Evolutionary conservation across 2,113 vertebrate genomes (phyloP), one percentile per base, ranked within the genome.

Genomic region (Aix galericulata): DNA sequence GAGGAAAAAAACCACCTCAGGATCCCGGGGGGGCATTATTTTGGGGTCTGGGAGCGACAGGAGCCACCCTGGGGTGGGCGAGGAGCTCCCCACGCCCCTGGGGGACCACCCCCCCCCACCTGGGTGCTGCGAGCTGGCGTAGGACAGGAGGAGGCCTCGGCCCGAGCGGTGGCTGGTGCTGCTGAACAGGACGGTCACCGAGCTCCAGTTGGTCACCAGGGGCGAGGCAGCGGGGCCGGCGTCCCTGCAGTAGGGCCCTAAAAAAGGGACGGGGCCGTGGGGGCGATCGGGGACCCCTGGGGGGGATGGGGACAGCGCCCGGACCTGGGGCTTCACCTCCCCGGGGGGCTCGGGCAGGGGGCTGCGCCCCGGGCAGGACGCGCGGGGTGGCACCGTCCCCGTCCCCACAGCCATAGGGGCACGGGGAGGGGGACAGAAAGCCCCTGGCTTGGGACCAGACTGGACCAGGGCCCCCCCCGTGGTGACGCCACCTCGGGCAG

Each of bases 101-200:
- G 29, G 36, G 29, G 29, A 66, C 1, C 8, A 11, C 36, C 36
- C 25, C 34, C 36, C 25, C 17, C 32, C 13, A 99, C 99, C 98
- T 98, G 98, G 96, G 74, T 98, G 96, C 94, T 97, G 97, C 2
- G 98, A 98, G 50, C 98, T 98, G 91, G 98, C 96, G 1, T 99
- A 99, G 67, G 98, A 99, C 38, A 99, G 95, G 13, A 99, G 96
- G 88, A 99, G 98, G 27, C 99, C 99, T 52, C 99, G 97, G 53
- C 99, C 98, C 0, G 98, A 98, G 67, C 87, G 98, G 91, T 99
- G 98, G 21, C 95, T 97, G 36, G 97, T 97, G 17, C 98, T 98
- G 93, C 93, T 96, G 97, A 99, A 99, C 23, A 91, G 97, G 93
- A 99, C 42, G 3, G 96, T 98, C 87, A 98, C 91, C 26, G 98